Evolutionary conservation across 2,113 vertebrate genomes (phyloP).

Genomic region (Epinephelus fuscoguttatus): DNA sequence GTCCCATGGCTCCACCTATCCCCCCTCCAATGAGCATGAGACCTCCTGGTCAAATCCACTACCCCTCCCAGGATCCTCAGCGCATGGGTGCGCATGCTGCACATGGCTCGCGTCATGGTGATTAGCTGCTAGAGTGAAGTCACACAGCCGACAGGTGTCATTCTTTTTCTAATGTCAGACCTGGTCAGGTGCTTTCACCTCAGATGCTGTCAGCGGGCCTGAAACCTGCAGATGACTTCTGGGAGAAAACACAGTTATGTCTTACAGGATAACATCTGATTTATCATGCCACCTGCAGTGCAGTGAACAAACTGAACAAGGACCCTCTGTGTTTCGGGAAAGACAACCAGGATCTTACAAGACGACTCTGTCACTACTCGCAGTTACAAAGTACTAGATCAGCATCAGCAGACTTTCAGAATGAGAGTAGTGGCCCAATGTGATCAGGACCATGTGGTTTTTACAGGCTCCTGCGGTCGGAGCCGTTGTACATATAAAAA

Average conservation of each 20-base stretch:
- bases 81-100: constrained; percentile 95
- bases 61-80: constrained; percentile 96
- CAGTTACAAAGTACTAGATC: constrained; percentile 26
- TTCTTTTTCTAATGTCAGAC: constrained; percentile 23
- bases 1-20: constrained; percentile 89
- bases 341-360: constrained; percentile 17
- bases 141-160: constrained; percentile 14
- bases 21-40: constrained; percentile 93
- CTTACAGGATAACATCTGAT: constrained; percentile 4
- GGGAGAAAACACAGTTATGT: constrained; percentile 10
- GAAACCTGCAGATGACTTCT: constrained; percentile 15
- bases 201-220: constrained; percentile 1
- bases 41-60: constrained; percentile 95
- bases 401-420: constrained; percentile 25
- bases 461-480: constrained; percentile 40
- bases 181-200: constrained; percentile 23
- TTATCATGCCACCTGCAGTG: constrained; percentile 42
- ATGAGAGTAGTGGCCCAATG: constrained; percentile 2
- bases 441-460: constrained; percentile 9
- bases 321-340: constrained; percentile 19
- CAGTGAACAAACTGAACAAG: constrained; percentile 40
- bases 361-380: constrained; percentile 5
- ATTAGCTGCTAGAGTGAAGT: constrained; percentile 60
- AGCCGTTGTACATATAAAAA: constrained; percentile 60
- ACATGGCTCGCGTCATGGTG: constrained; percentile 87